These are phyloP conservation scores for Prunella himalayana DNA, from an alignment of 2,113 vertebrate genomes.

Conservation along the genomic window DNA sequence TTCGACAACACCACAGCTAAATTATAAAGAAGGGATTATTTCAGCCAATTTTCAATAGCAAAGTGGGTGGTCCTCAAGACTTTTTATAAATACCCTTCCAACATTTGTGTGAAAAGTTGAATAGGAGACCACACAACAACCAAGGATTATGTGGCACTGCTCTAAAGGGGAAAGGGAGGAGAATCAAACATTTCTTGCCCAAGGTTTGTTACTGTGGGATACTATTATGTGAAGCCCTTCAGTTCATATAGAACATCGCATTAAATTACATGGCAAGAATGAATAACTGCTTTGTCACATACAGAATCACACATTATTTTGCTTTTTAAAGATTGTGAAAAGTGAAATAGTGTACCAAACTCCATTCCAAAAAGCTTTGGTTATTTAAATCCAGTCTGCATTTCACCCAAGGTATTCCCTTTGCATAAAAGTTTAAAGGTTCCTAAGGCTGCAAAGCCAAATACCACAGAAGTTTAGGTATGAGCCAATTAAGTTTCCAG, in stretches of 20 bases:
- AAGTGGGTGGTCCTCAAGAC: slow-evolving; percentile 66
- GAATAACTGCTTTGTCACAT: slow-evolving; percentile 6
- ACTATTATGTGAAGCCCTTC: slow-evolving; percentile 29
- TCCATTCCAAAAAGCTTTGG: background rate
- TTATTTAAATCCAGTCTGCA: slow-evolving; percentile 10
- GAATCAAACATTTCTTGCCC: slow-evolving; percentile 41
- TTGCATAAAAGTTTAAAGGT: background rate
- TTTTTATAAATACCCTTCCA: slow-evolving; percentile 63
- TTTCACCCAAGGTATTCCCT: background rate
- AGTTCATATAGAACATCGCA: background rate
- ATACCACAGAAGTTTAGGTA: background rate
- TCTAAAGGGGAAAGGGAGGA: background rate
- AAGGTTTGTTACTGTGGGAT: slow-evolving; percentile 47
- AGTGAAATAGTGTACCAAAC: background rate
- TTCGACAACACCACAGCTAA: slow-evolving; percentile 1
- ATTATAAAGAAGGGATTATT: slow-evolving; percentile 64
- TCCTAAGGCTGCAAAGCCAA: slow-evolving; percentile 20
- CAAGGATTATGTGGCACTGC: slow-evolving; percentile 48
- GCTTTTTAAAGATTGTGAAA: background rate
- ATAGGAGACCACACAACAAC: slow-evolving; percentile 62
- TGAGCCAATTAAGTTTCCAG: background rate
- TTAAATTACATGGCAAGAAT: slow-evolving; percentile 28
- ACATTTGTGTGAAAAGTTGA: slow-evolving; percentile 62
- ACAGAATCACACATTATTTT: slow-evolving; percentile 5
- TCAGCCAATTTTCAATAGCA: slow-evolving; percentile 60